Base-by-base conservation (phyloP, 1,140 invertebrate genomes). In the Aphelenchoides fujianensis region DNA sequence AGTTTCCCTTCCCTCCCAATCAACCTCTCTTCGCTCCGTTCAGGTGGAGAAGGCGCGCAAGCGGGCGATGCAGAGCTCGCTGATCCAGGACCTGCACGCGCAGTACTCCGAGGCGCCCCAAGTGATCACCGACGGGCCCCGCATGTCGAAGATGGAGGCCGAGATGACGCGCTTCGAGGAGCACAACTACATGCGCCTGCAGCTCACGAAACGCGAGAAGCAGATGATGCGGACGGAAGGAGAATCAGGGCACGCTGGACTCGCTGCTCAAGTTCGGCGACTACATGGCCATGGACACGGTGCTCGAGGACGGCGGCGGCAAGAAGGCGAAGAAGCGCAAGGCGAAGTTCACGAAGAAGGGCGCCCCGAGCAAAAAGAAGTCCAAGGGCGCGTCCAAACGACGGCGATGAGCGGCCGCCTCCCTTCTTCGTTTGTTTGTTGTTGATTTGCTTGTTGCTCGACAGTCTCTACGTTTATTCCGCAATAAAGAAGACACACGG, bases 271-370 rank as follows among this genome's bases (percentile, higher is more conserved):
- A 66, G 31, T 66, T 66, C 32, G 63, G 63, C 1, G 63, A 66
- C 31, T 66, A 66, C 31, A 66, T 66, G 63, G 63, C 63, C 16
- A 66, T 66, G 63, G 63, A 66, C 63, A 66, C 63, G 27, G 63
- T 66, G 27, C 31, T 66, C 1, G 63, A 66, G 32, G 32, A 66
- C 53, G 63, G 63, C 31, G 63, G 32, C 1, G 1, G 12, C 34
- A 61, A 61, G 16, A 32, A 32, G 34, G 7, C 5, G 19, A 59
- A 59, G 55, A 59, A 59, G 23, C 5, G 19, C 5, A 7, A 5
- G 7, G 5, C 27, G 5, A 5, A 32, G 28, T 5, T 23, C 5
- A 59, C 7, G 5, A 5, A 32, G 34, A 5, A 32, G 7, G 34
- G 23, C 34, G 55, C 5, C 7, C 55, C 55, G 19, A 19, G 23